These are phyloP conservation scores for Hydrolagus affinis DNA, from an alignment of 2,113 vertebrate species.

Conservation along the genomic window DNA sequence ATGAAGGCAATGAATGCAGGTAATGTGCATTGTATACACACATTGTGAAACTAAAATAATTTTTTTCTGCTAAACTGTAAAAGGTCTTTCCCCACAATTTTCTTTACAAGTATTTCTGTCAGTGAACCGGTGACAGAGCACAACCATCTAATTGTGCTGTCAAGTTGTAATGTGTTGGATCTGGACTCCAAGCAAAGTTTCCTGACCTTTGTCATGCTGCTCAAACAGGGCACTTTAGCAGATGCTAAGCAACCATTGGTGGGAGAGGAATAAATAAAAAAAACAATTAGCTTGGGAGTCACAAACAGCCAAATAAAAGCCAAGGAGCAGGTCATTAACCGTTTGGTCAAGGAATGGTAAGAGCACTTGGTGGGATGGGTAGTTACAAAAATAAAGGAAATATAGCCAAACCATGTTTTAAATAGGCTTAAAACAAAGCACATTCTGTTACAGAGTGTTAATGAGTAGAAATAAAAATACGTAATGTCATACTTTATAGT, in stretches of 20 bases:
- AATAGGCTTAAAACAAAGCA: background rate
- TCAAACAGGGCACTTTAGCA: background rate
- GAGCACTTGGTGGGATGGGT: no score
- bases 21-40: no score
- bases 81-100: no score
- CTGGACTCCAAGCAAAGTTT: background rate
- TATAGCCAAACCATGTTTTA: background rate
- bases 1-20: background rate
- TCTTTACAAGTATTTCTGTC: no score
- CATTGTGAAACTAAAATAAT: no score
- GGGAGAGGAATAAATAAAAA: background rate
- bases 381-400: background rate
- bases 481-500: background rate
- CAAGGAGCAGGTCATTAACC: background rate
- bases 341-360: background rate
- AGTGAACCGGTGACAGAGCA: no score
- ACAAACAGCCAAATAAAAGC: background rate
- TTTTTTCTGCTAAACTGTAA: no score
- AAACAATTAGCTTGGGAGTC: background rate
- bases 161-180: no score
- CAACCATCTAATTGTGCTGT: no score
- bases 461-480: background rate
- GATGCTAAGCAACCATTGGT: background rate
- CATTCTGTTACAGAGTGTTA: background rate
- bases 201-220: no score